Evolutionary conservation across 2,113 vertebrate genomes (phyloP).

Genomic region (Pungitius pungitius): DNA sequence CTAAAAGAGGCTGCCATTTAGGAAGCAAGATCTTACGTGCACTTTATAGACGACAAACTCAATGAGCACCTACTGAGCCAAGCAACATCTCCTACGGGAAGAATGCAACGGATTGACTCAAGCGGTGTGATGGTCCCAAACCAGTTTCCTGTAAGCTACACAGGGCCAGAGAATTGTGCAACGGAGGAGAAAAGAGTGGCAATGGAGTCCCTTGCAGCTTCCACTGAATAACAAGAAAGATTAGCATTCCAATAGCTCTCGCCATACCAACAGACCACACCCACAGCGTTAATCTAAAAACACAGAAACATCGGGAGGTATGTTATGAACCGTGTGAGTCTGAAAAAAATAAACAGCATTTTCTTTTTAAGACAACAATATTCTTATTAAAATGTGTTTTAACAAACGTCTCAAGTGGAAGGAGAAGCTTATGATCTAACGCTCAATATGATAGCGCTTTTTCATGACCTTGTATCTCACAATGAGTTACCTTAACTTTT

Average conservation of each 20-base stretch:
- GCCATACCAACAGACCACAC: slow-evolving; percentile 66
- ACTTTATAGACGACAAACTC: slow-evolving; percentile 19
- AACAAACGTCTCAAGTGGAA: background rate
- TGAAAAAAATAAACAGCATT: slow-evolving; percentile 18
- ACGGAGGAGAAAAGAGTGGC: slow-evolving; percentile 30
- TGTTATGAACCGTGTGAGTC: slow-evolving; percentile 51
- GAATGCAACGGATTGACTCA: slow-evolving; percentile 42
- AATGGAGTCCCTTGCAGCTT: slow-evolving; percentile 21
- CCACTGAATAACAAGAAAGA: slow-evolving; percentile 62
- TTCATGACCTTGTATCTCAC: slow-evolving; percentile 34
- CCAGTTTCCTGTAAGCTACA: slow-evolving; percentile 42
- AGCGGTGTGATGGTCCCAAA: slow-evolving; percentile 38
- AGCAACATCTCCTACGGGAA: slow-evolving; percentile 13
- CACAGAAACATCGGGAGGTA: slow-evolving; percentile 54
- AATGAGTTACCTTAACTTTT: slow-evolving; percentile 42
- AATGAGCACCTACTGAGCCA: slow-evolving; percentile 20
- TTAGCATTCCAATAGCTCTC: slow-evolving; percentile 73
- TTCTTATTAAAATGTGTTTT: background rate
- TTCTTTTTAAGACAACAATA: background rate
- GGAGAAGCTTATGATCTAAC: background rate
- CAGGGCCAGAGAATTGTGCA: slow-evolving; percentile 32
- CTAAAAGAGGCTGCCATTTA: slow-evolving; percentile 24
- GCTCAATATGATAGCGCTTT: slow-evolving; percentile 9
- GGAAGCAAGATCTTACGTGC: slow-evolving; percentile 15
- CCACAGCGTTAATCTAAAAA: slow-evolving; percentile 56